Percentiles rank a stretch among this genome's conserved stretches.
Evolutionary conservation across 2,113 vertebrate species (phyloP).

Genomic region (Clarias magur): DNA sequence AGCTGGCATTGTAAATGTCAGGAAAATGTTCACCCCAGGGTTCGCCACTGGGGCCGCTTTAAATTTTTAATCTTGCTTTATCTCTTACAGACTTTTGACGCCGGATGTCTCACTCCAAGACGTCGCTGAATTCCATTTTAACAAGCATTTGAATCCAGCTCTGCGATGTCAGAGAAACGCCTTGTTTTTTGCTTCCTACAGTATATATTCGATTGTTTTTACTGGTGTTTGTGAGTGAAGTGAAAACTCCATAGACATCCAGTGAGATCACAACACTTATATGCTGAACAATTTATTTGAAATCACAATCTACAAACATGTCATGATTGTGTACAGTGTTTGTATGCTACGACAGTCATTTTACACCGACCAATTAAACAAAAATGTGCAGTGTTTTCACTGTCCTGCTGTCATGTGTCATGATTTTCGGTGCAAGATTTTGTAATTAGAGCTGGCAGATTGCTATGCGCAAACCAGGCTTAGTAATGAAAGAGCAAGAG

Average conservation of each 20-base stretch:
- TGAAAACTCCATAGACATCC: background rate
- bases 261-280: background rate
- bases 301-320: background rate
- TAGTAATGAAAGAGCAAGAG: background rate
- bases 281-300: background rate
- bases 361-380: background rate
- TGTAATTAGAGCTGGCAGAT: background rate
- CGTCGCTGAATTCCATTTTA: background rate
- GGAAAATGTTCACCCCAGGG: slow-evolving; percentile 1
- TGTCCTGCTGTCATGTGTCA: background rate
- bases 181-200: background rate
- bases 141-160: background rate
- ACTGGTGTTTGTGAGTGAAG: background rate
- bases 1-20: background rate
- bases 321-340: background rate
- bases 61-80: slow-evolving; percentile 21
- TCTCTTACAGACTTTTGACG: slow-evolving; percentile 1
- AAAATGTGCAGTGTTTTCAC: background rate
- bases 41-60: slow-evolving; percentile 28
- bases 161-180: background rate
- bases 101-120: background rate
- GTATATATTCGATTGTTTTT: background rate
- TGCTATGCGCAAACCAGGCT: background rate
- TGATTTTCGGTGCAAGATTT: background rate
- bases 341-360: background rate